Evolutionary conservation across 2,888 invertebrate species (phyloP).

Genomic region (Tupiocoris notatus): DNA sequence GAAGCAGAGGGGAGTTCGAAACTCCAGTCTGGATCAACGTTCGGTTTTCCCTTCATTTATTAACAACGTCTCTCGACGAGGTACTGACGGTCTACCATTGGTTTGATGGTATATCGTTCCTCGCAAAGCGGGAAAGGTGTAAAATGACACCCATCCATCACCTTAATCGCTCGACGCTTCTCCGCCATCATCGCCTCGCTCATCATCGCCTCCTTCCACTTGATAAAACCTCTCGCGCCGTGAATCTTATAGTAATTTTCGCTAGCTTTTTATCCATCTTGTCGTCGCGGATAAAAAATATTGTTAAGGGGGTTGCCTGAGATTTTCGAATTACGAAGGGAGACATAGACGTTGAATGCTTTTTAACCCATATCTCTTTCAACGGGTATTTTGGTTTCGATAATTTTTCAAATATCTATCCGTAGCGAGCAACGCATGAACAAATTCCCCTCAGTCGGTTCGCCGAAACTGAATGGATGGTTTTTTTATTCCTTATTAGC

Average conservation of each 20-base stretch:
- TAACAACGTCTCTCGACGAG: neutral
- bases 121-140: constrained; percentile 22
- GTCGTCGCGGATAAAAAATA: neutral
- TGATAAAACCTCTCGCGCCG: constrained; percentile 11
- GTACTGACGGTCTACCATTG: constrained; percentile 29
- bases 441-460: too few relatives aligned
- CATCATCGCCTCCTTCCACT: constrained; percentile 28
- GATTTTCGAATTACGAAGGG: neutral
- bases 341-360: too few relatives aligned
- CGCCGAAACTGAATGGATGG: too few relatives aligned
- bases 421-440: too few relatives aligned
- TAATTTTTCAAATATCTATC: too few relatives aligned
- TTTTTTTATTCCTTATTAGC: too few relatives aligned
- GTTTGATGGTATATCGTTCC: constrained; percentile 36
- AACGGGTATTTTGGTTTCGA: too few relatives aligned
- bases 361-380: too few relatives aligned
- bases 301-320: neutral
- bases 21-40: neutral
- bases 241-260: neutral
- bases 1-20: neutral
- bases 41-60: neutral
- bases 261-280: neutral
- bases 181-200: constrained; percentile 3
- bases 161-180: constrained; percentile 25
- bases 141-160: constrained; percentile 37